phyloP scores from a whole-genome alignment of 2,888 invertebrate species.

The Meiosimyza platycephala region DNA sequence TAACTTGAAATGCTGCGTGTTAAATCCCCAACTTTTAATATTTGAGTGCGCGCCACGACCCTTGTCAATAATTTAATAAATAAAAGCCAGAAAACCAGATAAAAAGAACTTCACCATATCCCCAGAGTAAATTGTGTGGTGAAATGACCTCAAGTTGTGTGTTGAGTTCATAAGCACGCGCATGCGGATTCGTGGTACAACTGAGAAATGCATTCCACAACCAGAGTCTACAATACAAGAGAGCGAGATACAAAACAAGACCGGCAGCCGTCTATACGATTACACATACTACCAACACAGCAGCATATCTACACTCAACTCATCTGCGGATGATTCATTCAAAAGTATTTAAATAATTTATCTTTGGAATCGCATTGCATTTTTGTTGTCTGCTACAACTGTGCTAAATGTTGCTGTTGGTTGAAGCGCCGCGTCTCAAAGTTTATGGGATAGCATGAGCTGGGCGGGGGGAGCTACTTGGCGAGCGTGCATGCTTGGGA shows the following conservation, averaged over 20 bases:
- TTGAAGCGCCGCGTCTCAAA: not conserved
- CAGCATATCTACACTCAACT: not conserved
- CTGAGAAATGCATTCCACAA: constrained; percentile 15
- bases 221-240: not conserved
- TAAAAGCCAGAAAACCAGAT: not conserved
- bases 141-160: no score
- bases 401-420: no score
- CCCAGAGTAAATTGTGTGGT: not conserved
- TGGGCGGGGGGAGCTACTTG: not conserved
- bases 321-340: constrained; percentile 46
- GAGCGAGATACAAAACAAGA: not conserved
- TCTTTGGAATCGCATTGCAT: constrained; percentile 45
- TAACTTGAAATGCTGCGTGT: constrained; percentile 1
- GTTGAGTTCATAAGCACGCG: no score
- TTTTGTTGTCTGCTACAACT: constrained; percentile 15
- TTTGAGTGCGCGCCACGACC: constrained; percentile 53
- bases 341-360: constrained; percentile 49
- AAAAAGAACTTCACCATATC: not conserved
- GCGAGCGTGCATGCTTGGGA: not conserved
- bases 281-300: constrained; percentile 3
- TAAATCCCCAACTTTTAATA: constrained; percentile 61
- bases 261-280: not conserved
- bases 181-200: not conserved
- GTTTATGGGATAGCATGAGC: not conserved
- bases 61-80: constrained; percentile 58